Conservation (phyloP, 2,888 invertebrate genomes). For the Athetis lepigone region DNA sequence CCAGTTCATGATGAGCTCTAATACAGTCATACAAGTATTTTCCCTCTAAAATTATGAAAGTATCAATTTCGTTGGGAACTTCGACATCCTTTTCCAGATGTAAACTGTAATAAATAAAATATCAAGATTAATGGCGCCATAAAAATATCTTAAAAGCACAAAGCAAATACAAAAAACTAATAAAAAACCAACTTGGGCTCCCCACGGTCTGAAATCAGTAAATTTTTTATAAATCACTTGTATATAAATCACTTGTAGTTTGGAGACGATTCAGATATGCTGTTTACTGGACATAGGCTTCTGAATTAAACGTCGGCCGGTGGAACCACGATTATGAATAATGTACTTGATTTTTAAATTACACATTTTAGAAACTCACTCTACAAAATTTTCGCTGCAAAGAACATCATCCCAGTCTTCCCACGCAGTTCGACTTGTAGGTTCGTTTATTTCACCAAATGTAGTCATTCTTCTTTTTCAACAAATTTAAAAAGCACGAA, state of each 20-base stretch:
- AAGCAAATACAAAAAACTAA: conserved; percentile 1
- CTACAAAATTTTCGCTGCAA: conserved; percentile 56
- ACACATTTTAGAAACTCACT: conserved; percentile 61
- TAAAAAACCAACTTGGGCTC: too few species aligned
- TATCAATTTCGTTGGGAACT: conserved; percentile 71
- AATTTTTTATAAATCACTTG: too few species aligned
- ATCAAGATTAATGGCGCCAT: not conserved
- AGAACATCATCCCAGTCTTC: conserved; percentile 86
- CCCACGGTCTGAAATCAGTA: too few species aligned
- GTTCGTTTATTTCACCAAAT: conserved; percentile 86
- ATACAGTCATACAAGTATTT: conserved; percentile 79
- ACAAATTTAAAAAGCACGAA: not conserved
- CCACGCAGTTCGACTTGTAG: conserved; percentile 81
- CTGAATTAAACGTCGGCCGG: too few species aligned
- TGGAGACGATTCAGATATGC: not conserved
- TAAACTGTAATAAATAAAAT: conserved; percentile 72
- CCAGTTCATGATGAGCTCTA: conserved; percentile 66
- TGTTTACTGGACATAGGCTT: too few species aligned
- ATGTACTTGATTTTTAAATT: not conserved
- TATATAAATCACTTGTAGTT: not conserved
- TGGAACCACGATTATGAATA: not conserved
- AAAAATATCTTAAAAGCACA: not conserved
- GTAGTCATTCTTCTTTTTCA: conserved; percentile 68
- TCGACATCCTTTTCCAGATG: conserved; percentile 70
- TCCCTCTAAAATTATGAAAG: conserved; percentile 82